These are phyloP conservation scores for Agonopterix arenella DNA, from an alignment of 2,888 invertebrate genomes.

Conservation along the genomic window DNA sequence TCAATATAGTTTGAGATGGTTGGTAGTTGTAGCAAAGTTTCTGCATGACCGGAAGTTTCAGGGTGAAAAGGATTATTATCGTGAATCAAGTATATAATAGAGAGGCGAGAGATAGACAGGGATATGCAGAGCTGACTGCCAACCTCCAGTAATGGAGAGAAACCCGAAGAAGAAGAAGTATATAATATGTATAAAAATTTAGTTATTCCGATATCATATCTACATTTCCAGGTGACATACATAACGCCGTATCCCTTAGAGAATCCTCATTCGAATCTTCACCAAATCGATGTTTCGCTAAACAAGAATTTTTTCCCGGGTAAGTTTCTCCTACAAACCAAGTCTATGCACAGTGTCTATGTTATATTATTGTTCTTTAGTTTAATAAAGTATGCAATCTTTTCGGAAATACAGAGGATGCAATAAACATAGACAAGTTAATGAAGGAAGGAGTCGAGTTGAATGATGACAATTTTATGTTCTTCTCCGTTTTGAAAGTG, in stretches of 20 bases:
- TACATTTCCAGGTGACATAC: conserved; percentile 29
- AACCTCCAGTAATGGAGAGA: too few species aligned
- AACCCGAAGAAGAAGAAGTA: too few species aligned
- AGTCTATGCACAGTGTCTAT: neutral
- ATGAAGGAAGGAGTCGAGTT: conserved; percentile 15
- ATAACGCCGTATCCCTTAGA: conserved; percentile 25
- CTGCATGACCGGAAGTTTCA: too few species aligned
- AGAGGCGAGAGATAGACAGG: too few species aligned
- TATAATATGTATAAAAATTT: too few species aligned
- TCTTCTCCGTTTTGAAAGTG: conserved; percentile 6
- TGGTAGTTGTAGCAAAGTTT: too few species aligned
- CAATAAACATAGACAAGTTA: conserved; percentile 16
- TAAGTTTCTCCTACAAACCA: conserved; percentile 9
- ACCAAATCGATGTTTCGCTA: conserved; percentile 25
- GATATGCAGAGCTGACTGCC: too few species aligned
- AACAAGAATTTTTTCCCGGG: conserved; percentile 15
- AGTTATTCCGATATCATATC: too few species aligned
- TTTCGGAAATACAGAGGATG: conserved; percentile 4
- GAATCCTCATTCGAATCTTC: conserved; percentile 21
- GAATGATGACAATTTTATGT: conserved; percentile 2
- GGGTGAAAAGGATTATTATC: too few species aligned
- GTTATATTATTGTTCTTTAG: neutral
- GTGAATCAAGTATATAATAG: too few species aligned
- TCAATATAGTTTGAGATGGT: too few species aligned
- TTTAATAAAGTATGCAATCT: neutral